phyloP scores from a whole-genome alignment of 2,888 invertebrate genomes.

The Asteroscopus sphinx region DNA sequence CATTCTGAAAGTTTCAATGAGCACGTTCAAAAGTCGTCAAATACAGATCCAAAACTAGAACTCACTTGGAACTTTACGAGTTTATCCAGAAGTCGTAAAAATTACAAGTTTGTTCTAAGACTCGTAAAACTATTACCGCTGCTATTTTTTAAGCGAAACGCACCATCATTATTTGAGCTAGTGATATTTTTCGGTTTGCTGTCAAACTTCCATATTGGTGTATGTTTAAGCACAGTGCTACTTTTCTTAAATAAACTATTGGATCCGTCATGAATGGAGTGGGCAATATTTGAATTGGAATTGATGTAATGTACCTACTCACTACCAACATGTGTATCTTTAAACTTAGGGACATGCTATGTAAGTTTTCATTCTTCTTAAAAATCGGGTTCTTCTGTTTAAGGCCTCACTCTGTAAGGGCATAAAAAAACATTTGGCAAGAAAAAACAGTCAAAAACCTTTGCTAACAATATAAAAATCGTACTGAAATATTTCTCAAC shows the following conservation, averaged over 20 bases:
- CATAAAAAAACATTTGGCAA: no score
- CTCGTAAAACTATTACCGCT: constrained; percentile 16
- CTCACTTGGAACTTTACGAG: constrained; percentile 23
- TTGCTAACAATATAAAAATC: background rate
- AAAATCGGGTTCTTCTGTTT: no score
- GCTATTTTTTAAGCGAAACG: constrained; percentile 2
- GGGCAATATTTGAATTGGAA: constrained; percentile 8
- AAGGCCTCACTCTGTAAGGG: no score
- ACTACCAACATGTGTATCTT: no score
- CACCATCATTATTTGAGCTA: constrained; percentile 27
- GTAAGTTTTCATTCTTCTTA: no score
- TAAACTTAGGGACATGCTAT: no score
- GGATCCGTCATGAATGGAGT: constrained; percentile 8
- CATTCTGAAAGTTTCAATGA: background rate
- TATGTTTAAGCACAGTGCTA: constrained; percentile 21
- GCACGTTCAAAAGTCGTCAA: constrained; percentile 29
- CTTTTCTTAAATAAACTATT: constrained; percentile 22
- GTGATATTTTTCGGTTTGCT: constrained; percentile 9
- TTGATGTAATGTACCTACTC: background rate
- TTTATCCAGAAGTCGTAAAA: constrained; percentile 43
- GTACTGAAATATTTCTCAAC: background rate
- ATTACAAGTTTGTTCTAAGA: constrained; percentile 25
- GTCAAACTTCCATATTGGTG: constrained; percentile 16
- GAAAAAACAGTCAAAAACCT: background rate
- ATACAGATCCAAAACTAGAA: constrained; percentile 19